Percentiles rank a stretch among this genome's conserved stretches.
These are phyloP conservation scores for Chalcosyrphus nemorum DNA, from an alignment of 2,888 invertebrate genomes.

Conservation along the genomic window DNA sequence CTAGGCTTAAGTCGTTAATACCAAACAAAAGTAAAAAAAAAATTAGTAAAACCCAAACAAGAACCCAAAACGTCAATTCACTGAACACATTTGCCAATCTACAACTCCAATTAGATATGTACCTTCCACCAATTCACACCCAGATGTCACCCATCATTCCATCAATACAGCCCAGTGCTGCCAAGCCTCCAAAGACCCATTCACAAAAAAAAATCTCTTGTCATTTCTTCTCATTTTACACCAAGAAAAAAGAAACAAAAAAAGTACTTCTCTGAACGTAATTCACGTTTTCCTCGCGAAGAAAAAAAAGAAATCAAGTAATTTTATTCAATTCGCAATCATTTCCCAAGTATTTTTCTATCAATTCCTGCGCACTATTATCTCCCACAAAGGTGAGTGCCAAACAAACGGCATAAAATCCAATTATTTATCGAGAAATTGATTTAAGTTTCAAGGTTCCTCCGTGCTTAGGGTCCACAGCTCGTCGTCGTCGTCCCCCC, in stretches of 20 bases:
- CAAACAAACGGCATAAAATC: background rate
- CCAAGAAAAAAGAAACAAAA: constrained; percentile 65
- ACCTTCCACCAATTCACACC: background rate
- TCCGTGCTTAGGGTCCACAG: background rate
- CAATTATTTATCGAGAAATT: constrained; percentile 6
- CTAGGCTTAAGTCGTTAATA: too few species aligned
- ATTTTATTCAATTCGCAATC: constrained; percentile 1
- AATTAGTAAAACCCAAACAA: too few species aligned
- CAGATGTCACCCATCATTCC: constrained; percentile 8
- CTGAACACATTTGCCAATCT: constrained; percentile 34
- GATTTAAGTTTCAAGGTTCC: constrained; percentile 56
- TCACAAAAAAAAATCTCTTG: constrained; percentile 55
- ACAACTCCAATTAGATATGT: background rate
- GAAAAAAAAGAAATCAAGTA: too few species aligned
- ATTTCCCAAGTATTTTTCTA: constrained; percentile 20
- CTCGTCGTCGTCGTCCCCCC: background rate
- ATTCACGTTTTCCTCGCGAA: constrained; percentile 49
- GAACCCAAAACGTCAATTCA: too few species aligned
- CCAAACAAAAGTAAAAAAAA: too few species aligned
- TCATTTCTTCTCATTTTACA: constrained; percentile 67
- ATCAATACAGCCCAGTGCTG: constrained; percentile 7
- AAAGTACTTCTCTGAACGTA: constrained; percentile 55
- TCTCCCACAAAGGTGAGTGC: constrained; percentile 41
- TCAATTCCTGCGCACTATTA: constrained; percentile 21
- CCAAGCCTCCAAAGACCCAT: background rate